Conservation (phyloP, 2,113 vertebrate species). For the Callaeas wilsoni region DNA sequence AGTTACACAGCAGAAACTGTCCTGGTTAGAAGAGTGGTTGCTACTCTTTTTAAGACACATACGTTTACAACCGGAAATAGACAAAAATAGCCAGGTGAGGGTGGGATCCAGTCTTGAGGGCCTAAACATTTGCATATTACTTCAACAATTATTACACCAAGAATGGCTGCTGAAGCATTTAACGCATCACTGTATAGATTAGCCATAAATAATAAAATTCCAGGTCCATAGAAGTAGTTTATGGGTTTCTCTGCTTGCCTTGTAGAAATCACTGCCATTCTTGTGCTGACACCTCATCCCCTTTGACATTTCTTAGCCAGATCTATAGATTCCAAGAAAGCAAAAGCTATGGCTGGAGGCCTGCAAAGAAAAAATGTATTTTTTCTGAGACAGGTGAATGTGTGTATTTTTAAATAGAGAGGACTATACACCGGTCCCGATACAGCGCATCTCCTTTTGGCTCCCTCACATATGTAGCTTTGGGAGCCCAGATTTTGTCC, state of each 20-base stretch:
- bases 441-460: neutral
- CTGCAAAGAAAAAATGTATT: neutral
- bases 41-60: neutral
- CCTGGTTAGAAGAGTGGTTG: neutral
- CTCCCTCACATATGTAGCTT: neutral
- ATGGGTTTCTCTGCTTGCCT: neutral
- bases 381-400: neutral
- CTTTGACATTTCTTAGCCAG: neutral
- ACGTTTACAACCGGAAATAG: neutral
- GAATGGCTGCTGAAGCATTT: neutral
- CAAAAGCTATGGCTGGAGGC: neutral
- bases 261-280: neutral
- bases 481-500: neutral
- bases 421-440: neutral
- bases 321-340: neutral
- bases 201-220: neutral
- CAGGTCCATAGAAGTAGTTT: neutral
- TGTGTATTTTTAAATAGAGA: neutral
- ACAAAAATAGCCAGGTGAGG: neutral
- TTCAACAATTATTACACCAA: neutral
- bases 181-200: neutral
- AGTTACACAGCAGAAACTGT: neutral
- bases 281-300: neutral
- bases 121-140: neutral
- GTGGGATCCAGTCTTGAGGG: neutral